Evolutionary conservation across 2,888 invertebrate species (phyloP), one percentile per base, ranked within the genome.

Genomic region (Nephrocerus scutellatus): DNA sequence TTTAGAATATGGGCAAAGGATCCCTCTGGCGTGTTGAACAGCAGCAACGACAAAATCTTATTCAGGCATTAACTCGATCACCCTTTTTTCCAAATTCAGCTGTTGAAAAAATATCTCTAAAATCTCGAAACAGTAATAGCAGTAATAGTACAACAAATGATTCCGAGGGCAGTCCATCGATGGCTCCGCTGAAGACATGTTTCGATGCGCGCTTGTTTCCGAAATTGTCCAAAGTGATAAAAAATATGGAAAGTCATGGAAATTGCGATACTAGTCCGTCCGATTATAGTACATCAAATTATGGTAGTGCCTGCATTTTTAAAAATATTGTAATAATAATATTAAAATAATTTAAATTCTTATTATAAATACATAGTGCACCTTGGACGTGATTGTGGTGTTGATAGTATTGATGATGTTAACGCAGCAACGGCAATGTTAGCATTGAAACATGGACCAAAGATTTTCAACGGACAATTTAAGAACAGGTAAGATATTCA

Each of bases 11-110:
- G 54, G 93, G 92, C 26, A 95, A 95, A 69, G 93, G 95, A 29
- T 93, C 93, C 0, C 70, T 93, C 40, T 95, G 95, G 95, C 92
- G 91, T 58, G 92, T 95, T 4, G 93, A 95, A 63, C 88, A 89
- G 6, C 84, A 86, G 49, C 92, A 87, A 67, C 79, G 92, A 48
- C 85, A 89, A 39, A 91, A 91, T 62, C 74, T 88, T 45, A 74
- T 87, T 48, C 87, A 93, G 74, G 90, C 92, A 4, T 74, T 93
- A 46, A 83, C 87, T 39, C 82, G 92, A 44, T 89, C 90, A 21
- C 91, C 92, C 0, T 85, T 84, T 60, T 84, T 84, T 51, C 79
- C 79, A 10, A 75, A 74, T 54, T 72, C 75, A 19, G 72, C 73
- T 3, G 63, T 75, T 30, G 76, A 76, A 49, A 72, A 74, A 48